phyloP scores from a whole-genome alignment of 2,888 invertebrate species.

The Scaptomyza caliginosa region DNA sequence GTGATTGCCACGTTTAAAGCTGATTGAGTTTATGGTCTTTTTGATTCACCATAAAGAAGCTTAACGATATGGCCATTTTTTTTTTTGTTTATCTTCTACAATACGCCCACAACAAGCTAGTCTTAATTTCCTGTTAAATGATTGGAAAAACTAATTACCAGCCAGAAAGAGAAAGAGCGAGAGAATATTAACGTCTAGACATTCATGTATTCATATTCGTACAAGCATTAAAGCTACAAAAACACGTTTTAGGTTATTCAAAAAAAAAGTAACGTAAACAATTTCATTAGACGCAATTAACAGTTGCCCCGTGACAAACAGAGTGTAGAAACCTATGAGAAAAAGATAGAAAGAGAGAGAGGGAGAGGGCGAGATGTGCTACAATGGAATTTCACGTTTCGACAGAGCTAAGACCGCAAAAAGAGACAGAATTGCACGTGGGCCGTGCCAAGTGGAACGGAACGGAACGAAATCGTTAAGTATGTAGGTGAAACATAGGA shows the following conservation, averaged over 20 bases:
- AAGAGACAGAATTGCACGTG: constrained; percentile 29
- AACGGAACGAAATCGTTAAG: constrained; percentile 12
- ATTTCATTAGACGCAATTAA: constrained; percentile 71
- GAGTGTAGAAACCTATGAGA: neutral
- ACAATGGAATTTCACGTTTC: constrained; percentile 37
- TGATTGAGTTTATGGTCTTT: constrained; percentile 61
- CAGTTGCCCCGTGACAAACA: constrained; percentile 24
- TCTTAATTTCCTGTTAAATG: constrained; percentile 66
- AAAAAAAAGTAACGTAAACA: constrained; percentile 56
- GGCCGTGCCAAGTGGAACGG: constrained; percentile 36
- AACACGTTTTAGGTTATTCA: constrained; percentile 22
- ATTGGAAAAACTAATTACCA: constrained; percentile 65
- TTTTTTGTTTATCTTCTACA: constrained; percentile 29
- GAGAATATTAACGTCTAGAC: constrained; percentile 13
- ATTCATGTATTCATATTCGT: neutral
- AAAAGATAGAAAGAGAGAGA: too few species aligned
- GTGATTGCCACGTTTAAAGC: constrained; percentile 36
- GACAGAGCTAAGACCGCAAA: constrained; percentile 23
- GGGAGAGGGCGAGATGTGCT: neutral
- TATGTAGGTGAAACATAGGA: constrained; percentile 32
- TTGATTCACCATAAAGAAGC: constrained; percentile 62
- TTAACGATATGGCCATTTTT: constrained; percentile 43
- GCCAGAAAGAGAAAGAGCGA: neutral
- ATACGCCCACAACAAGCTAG: constrained; percentile 59
- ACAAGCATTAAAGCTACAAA: constrained; percentile 39